phyloP scores from a whole-genome alignment of 2,797 vertebrate genomes.

The Eidolon dupreanum region DNA sequence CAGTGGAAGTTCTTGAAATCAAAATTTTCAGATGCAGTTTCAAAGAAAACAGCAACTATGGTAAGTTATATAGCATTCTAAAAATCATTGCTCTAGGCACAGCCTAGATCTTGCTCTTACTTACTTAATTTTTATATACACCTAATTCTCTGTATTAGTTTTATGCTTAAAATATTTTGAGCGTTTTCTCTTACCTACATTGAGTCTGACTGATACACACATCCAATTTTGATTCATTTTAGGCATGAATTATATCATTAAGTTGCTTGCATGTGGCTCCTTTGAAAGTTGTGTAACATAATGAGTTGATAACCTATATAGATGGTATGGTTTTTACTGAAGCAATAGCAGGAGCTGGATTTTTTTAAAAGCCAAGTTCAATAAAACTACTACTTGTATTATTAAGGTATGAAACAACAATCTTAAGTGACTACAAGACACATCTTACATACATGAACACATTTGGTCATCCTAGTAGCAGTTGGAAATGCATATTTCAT shows the following conservation, averaged over 20 bases:
- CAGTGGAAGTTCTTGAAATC: background rate
- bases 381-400: background rate
- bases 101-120: background rate
- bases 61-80: background rate
- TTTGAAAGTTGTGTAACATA: background rate
- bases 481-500: constrained; percentile 78
- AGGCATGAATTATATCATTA: background rate
- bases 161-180: background rate
- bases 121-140: background rate
- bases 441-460: constrained; percentile 45
- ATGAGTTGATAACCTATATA: background rate
- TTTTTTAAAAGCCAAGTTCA: constrained; percentile 2
- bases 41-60: background rate
- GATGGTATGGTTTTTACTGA: background rate
- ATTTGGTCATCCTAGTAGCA: constrained; percentile 70
- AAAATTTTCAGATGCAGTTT: background rate
- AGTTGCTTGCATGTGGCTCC: background rate
- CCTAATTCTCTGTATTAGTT: background rate
- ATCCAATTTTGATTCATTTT: background rate
- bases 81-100: background rate
- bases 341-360: background rate
- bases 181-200: background rate
- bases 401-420: constrained; percentile 50
- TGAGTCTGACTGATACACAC: background rate
- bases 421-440: constrained; percentile 36